These are phyloP conservation scores for Drosophila eugracilis DNA, from an alignment of 1,140 invertebrate genomes.

Conservation along the genomic window DNA sequence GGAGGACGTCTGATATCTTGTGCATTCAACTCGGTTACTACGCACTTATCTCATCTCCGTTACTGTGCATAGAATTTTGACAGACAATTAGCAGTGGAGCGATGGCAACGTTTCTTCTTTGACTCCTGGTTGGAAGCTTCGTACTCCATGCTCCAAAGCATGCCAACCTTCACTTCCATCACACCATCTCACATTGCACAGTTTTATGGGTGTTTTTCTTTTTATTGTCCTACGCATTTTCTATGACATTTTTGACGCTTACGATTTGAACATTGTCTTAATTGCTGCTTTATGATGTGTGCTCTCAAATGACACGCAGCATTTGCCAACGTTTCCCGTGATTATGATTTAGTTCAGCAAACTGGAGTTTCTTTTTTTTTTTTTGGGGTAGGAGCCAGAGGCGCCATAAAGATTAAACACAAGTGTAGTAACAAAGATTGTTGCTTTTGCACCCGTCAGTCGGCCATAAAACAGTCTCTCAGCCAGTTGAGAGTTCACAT, in stretches of 20 bases:
- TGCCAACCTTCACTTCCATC: neutral
- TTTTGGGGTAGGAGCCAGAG: conserved; percentile 1
- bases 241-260: conserved; percentile 81
- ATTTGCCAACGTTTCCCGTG: conserved; percentile 64
- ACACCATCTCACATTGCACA: conserved; percentile 16
- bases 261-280: conserved; percentile 81
- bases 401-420: conserved; percentile 76
- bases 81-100: conserved; percentile 77
- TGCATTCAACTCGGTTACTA: conserved; percentile 69
- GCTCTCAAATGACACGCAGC: conserved; percentile 78
- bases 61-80: conserved; percentile 74
- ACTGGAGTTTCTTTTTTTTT: no score
- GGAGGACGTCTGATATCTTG: conserved; percentile 50
- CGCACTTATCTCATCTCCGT: conserved; percentile 76
- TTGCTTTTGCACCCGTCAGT: conserved; percentile 62
- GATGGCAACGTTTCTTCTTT: conserved; percentile 64
- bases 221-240: conserved; percentile 76
- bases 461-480: conserved; percentile 40
- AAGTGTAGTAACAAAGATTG: conserved; percentile 58
- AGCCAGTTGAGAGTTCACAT: conserved; percentile 58
- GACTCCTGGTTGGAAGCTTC: conserved; percentile 1
- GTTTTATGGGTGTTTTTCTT: conserved; percentile 74
- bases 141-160: neutral
- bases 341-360: conserved; percentile 79
- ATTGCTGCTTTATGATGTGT: conserved; percentile 82